phyloP scores from a whole-genome alignment of 2,888 invertebrate species.

The Epicampocera succincta region DNA sequence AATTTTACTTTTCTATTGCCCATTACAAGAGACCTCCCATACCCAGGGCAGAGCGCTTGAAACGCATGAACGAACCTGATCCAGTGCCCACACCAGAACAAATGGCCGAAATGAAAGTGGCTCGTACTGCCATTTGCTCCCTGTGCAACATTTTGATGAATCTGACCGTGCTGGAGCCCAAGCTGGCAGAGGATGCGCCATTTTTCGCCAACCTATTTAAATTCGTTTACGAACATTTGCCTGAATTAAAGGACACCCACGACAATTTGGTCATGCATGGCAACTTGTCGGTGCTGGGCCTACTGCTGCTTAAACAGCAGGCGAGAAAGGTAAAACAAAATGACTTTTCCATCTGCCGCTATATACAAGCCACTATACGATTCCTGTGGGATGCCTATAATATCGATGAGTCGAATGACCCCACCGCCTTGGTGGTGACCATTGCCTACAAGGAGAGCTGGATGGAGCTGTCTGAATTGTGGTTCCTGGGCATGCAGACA shows the following conservation, averaged over 20 bases:
- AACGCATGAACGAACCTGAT: constrained; percentile 88
- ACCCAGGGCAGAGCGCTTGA: constrained; percentile 90
- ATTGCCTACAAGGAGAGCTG: constrained; percentile 93
- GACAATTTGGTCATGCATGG: constrained; percentile 93
- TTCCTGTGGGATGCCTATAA: constrained; percentile 96
- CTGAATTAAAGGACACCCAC: constrained; percentile 90
- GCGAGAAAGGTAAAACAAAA: constrained; percentile 92
- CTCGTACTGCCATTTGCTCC: constrained; percentile 92
- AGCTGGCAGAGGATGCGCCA: constrained; percentile 89
- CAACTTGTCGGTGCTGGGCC: constrained; percentile 91
- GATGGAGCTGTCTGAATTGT: constrained; percentile 94
- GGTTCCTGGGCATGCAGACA: constrained; percentile 97
- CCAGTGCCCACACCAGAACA: constrained; percentile 88
- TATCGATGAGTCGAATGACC: constrained; percentile 93
- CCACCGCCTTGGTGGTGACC: constrained; percentile 90
- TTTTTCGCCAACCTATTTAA: constrained; percentile 91
- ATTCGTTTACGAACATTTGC: constrained; percentile 92
- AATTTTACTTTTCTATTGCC: constrained; percentile 93
- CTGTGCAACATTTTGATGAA: constrained; percentile 96
- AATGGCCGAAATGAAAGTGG: constrained; percentile 91
- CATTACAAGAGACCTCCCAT: constrained; percentile 92
- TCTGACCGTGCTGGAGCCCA: constrained; percentile 92
- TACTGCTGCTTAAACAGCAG: constrained; percentile 91
- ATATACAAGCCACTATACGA: constrained; percentile 93
- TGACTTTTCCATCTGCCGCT: constrained; percentile 93